Evolutionary conservation across 2,797 vertebrate species (phyloP), one percentile per base, ranked within the genome.

Genomic region (Hippoglossus hippoglossus): DNA sequence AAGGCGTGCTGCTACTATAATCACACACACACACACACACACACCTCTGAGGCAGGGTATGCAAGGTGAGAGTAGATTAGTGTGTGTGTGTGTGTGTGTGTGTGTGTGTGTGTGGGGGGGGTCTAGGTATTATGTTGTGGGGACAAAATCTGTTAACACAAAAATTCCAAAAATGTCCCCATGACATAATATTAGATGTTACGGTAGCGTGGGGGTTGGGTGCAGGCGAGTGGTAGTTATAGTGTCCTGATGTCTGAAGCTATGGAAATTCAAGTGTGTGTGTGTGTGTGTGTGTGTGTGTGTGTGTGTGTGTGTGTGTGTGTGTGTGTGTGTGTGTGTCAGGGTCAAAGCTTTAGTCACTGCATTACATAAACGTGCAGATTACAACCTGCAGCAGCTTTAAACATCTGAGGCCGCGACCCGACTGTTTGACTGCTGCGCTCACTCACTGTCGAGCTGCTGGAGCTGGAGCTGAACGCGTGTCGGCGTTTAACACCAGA

Each of bases 1-100:
- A 94, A 91, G 91, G 95, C 92, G 80, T 83, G 85, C 89, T 91
- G 85, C 89, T 91, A 91, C 90, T 90, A 91, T 94, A 86, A 88
- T 95, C 92, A 26, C 52, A 44, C 61, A 25, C 93, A 86, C 85
- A 88, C 46, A 72, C 52, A 54, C 64, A 75, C 81, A 68, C 66
- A 85, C 44, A 18, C 91, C 70, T 60, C 56, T 22, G 49, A 69
- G 55, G 71, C 39, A 28, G 63, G 51, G 70, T 73, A 58, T 46
- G 65, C 34, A 76, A 90, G 83, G 79, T 81, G 81, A 88, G 78
- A 73, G 77, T 86, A 85, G 86, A 89, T 87, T 84, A 87, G 63
- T 58, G 77, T 26, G 41, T 26, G 56, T 19, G 57, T 16, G 52
- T 54, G 57, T 8, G 52, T 18, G 61, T 55, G 77, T 25, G 39